Base-by-base conservation (phyloP, 2,113 vertebrate species). In the Hyperopisus bebe region DNA sequence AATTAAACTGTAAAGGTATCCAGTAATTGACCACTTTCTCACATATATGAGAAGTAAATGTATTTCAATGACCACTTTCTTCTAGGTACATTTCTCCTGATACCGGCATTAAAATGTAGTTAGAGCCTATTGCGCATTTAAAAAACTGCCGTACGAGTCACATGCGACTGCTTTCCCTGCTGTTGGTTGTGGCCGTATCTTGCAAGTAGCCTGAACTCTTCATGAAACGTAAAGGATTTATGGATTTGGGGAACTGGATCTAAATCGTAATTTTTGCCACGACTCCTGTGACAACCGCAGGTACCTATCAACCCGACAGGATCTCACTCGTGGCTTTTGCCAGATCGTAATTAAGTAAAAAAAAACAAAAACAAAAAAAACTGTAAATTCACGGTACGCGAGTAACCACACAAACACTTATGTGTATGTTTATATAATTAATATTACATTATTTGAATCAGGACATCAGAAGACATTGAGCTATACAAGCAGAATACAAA, bases 1-100 rank as follows among this genome's bases (percentile, higher is more conserved):
- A 21, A 84, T 47, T 84, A 46, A 24, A 21, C 7, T 7, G 82
- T 3, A 84, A 47, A 24, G 80, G 82, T 84, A 84, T 7, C 44
- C 19, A 47, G 82, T 84, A 84, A 84, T 47, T 84, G 44, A 84
- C 82, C 82, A 84, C 44, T 47, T 80, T 47, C 21, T 84, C 82
- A 47, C 82, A 11, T n/a, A 47, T 42, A 46, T 11, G 39, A 44
- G 42, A 47, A 84, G 42, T 46, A 84, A 84, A 47, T 9, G 42
- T 47, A 84, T n/a, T 84, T 47, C 39, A 46, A 80, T 80, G 74
- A 84, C 82, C 44, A 13, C 82, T 84, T 70, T 31, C 62, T 31
- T 70, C n/a, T 27, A 11, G n/a, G 10, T 13, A 9, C 3, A 47
- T 44, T 84, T 47, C 44, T 47, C 82, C 42, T 11, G 82, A 46